Percentiles rank a stretch among this genome's conserved stretches.
These are phyloP conservation scores for Neomorphus geoffroyi DNA, from an alignment of 2,797 vertebrate genomes.

Conservation along the genomic window DNA sequence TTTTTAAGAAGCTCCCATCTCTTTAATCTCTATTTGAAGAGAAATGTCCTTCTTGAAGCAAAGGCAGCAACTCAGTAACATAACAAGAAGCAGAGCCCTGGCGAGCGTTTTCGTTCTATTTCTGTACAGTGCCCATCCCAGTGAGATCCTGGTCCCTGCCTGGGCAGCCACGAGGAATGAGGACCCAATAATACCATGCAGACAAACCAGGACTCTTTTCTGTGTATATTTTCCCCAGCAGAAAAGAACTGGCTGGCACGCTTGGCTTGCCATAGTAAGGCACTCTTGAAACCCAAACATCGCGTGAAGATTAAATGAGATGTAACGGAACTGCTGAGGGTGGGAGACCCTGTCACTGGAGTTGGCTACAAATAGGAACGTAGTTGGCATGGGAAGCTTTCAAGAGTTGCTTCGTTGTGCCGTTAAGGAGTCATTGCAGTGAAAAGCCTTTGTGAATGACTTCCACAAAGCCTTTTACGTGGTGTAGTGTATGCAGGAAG, in stretches of 20 bases:
- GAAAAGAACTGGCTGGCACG: not conserved
- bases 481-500: not conserved
- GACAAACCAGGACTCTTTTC: not conserved
- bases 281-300: not conserved
- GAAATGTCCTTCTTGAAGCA: not conserved
- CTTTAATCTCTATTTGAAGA: not conserved
- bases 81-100: not conserved
- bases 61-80: constrained; percentile 1
- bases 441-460: constrained; percentile 7
- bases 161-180: constrained; percentile 2
- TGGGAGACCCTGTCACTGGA: constrained; percentile 20
- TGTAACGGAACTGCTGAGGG: not conserved
- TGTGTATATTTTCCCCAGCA: not conserved
- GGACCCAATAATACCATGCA: not conserved
- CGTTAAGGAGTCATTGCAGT: not conserved
- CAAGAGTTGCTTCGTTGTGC: not conserved
- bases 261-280: not conserved
- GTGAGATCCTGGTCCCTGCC: constrained; percentile 19
- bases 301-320: constrained; percentile 5
- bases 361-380: not conserved
- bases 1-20: not conserved
- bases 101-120: not conserved
- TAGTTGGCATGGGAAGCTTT: not conserved
- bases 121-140: not conserved
- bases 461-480: constrained; percentile 15